Evolutionary conservation across 2,113 vertebrate species (phyloP), one percentile per base, ranked within the genome.

Genomic region (Peucedramus taeniatus): DNA sequence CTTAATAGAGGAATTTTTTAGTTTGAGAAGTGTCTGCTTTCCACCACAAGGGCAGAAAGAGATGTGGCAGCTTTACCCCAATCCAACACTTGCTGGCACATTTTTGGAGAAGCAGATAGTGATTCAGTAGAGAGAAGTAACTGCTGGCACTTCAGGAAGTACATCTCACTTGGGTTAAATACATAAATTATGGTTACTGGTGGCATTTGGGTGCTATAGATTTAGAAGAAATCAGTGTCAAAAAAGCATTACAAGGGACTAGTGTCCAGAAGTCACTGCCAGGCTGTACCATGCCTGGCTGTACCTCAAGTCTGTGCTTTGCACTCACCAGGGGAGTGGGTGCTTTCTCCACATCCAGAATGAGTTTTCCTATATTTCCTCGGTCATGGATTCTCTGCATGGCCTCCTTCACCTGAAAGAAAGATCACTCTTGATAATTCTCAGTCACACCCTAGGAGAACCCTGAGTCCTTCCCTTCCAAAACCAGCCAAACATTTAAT

Each of bases 331-430:
- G 97, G 47, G 99, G 99, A 56, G 99, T 99, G 24, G 99, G 99
- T 51, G 99, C 97, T 94, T 99, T 99, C 94, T 99, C 99, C 23
- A 99, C 98, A 95, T 99, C 99, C 98, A 99, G 97, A 95, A 99
- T 99, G 80, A 99, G 98, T 94, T 99, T 99, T 91, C 99, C 99
- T 75, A 99, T 99, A 97, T 99, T 99, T 45, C 99, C 99, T 98
- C 99, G 98, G 98, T 99, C 99, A 14, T 99, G 99, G 96, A 99
- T 99, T 97, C 99, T 98, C 98, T 99, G 99, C 99, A 99, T 99
- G 81, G 99, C 99, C 83, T 99, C 99, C 96, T 99, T 99, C 59
- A 99, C 99, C 99, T 99, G 97, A 37, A 90, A 95, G 63, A 93
- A 14, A 90, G 33, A 83, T 15, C 77, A 88, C 51, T 28, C 5